Conservation (phyloP, 2,113 vertebrate genomes). For the Oxygymnocypris stewartii region DNA sequence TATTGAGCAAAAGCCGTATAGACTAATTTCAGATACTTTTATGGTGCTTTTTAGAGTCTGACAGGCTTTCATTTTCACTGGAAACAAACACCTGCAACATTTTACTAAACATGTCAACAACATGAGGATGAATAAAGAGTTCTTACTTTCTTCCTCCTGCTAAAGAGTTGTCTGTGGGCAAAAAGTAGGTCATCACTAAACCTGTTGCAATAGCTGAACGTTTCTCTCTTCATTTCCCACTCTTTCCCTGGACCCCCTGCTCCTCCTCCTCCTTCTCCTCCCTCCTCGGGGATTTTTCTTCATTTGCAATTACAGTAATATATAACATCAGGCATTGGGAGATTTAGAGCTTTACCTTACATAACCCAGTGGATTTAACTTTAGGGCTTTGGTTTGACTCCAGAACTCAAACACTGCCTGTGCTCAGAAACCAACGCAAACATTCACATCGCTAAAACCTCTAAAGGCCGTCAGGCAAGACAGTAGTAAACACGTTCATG, state of each 20-base stretch:
- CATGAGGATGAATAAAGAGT: neutral
- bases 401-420: slow-evolving; percentile 61
- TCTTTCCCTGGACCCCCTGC: slow-evolving; percentile 48
- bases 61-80: neutral
- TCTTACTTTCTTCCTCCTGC: neutral
- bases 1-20: neutral
- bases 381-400: slow-evolving; percentile 72
- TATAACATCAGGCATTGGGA: slow-evolving; percentile 79
- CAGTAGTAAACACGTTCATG: slow-evolving; percentile 56
- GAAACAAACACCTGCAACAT: neutral
- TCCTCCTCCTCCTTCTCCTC: slow-evolving; percentile 38
- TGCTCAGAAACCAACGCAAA: slow-evolving; percentile 30
- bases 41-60: slow-evolving; percentile 2
- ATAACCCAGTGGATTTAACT: slow-evolving; percentile 77
- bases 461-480: slow-evolving; percentile 64
- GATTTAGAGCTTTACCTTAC: slow-evolving; percentile 82
- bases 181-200: slow-evolving; percentile 46
- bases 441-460: slow-evolving; percentile 73
- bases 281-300: slow-evolving; percentile 56
- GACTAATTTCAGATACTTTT: neutral
- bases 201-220: slow-evolving; percentile 52
- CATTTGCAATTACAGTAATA: slow-evolving; percentile 81
- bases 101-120: neutral
- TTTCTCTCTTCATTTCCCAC: slow-evolving; percentile 35
- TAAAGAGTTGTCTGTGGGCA: slow-evolving; percentile 17